These are phyloP conservation scores for Promerops cafer DNA, from an alignment of 2,113 vertebrate species.

Conservation along the genomic window DNA sequence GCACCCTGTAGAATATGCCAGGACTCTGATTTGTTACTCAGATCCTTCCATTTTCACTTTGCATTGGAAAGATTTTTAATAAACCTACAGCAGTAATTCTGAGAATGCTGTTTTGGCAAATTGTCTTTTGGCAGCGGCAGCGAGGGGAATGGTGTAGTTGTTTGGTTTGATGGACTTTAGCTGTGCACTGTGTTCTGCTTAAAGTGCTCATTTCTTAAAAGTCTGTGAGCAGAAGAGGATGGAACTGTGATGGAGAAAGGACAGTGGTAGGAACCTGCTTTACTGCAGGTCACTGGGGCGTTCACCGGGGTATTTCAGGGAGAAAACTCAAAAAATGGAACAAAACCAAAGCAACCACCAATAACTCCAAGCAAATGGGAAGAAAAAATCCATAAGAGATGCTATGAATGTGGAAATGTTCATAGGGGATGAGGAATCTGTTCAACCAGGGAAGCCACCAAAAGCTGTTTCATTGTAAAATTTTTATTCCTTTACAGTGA, in stretches of 20 bases:
- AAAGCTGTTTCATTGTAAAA: not conserved
- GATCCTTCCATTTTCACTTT: not conserved
- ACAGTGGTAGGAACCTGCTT: not conserved
- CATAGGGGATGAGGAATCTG: not conserved
- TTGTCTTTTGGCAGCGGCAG: not conserved
- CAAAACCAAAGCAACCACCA: not conserved
- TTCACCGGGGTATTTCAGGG: too few species aligned
- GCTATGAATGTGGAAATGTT: not conserved
- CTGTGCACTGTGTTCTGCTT: not conserved
- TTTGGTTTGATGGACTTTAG: not conserved
- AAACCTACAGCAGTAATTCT: not conserved
- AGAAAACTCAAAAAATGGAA: not conserved
- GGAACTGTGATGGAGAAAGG: not conserved
- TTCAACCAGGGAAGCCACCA: not conserved
- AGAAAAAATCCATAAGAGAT: not conserved
- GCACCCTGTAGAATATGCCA: not conserved
- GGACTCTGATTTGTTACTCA: not conserved
- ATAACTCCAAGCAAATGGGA: not conserved
- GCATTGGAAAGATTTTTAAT: not conserved
- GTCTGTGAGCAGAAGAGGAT: not conserved
- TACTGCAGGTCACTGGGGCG: not conserved
- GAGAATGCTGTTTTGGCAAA: not conserved
- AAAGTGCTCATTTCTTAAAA: not conserved
- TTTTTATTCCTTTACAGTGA: not conserved
- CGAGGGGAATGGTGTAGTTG: not conserved